A percentile compares a stretch with the other conserved stretches of the same genome.
These are phyloP conservation scores for Cavia aperea DNA, from an alignment of 2,113 vertebrate species.

Conservation along the genomic window DNA sequence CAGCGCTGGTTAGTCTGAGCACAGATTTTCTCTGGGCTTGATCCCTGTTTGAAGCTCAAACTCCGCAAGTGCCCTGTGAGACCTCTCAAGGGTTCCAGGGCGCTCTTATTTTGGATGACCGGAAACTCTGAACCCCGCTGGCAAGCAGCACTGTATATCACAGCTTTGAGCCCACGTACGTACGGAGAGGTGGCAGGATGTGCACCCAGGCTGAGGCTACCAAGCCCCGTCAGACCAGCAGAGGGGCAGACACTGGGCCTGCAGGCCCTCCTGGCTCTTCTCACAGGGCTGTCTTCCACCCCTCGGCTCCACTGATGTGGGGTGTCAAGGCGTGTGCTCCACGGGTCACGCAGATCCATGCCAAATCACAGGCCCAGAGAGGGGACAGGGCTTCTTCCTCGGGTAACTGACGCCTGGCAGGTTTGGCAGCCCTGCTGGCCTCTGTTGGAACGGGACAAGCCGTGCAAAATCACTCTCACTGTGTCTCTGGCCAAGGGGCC, in stretches of 20 bases:
- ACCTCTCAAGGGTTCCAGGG: not conserved
- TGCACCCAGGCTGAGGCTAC: no score
- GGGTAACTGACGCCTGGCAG: conserved; percentile 6
- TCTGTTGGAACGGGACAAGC: not conserved
- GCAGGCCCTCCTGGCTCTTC: not conserved
- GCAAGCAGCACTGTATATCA: not conserved
- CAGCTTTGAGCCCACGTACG: not conserved
- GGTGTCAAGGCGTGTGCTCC: not conserved
- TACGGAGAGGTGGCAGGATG: accelerated
- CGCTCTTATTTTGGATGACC: not conserved
- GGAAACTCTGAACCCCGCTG: not conserved
- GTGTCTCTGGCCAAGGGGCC: not conserved
- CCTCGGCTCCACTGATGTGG: not conserved
- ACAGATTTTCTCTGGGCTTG: not conserved
- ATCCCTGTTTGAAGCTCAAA: not conserved
- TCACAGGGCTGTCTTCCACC: not conserved
- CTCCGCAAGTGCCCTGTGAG: not conserved
- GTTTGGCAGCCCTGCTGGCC: not conserved
- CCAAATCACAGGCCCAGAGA: not conserved
- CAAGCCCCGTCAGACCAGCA: no score
- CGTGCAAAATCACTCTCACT: not conserved
- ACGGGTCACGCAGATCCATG: not conserved
- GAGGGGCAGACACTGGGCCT: not conserved
- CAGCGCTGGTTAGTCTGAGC: not conserved
- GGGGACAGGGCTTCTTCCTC: not conserved